A percentile compares a stretch with the other conserved stretches of the same genome.
Conservation (phyloP, 2,888 invertebrate species). For the Drosophila peninsularis region DNA sequence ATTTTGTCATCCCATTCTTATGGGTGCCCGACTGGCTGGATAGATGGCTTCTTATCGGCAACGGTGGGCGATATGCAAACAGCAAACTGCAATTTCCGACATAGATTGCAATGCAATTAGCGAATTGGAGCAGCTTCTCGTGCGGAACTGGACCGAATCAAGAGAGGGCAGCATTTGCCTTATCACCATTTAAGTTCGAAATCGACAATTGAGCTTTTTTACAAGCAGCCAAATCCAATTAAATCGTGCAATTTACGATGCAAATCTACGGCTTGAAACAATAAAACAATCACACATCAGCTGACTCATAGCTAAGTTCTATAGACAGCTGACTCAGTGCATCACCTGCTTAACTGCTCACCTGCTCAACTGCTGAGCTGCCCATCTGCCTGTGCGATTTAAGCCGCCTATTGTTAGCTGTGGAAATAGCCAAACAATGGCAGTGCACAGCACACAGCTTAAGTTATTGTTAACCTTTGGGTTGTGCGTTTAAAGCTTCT, state of each 20-base stretch:
- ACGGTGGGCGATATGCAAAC: background rate
- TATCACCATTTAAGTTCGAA: constrained; percentile 8
- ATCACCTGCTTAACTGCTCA: background rate
- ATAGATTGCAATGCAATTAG: constrained; percentile 46
- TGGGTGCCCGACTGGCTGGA: constrained; percentile 2
- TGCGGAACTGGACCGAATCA: constrained; percentile 58
- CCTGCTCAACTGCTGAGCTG: background rate
- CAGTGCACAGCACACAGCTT: background rate
- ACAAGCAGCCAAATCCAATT: constrained; percentile 20
- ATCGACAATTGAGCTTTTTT: constrained; percentile 5
- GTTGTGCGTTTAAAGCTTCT: background rate
- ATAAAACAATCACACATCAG: constrained; percentile 13
- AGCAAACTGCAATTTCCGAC: constrained; percentile 15
- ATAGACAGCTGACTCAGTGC: constrained; percentile 29
- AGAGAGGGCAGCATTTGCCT: background rate
- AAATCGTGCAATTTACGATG: constrained; percentile 5
- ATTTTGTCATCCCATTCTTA: constrained; percentile 15
- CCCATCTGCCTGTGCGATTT: constrained; percentile 8
- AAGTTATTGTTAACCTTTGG: constrained; percentile 9
- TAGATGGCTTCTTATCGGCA: constrained; percentile 42
- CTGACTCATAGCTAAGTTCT: constrained; percentile 36
- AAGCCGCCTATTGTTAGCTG: constrained; percentile 3
- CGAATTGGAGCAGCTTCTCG: constrained; percentile 42
- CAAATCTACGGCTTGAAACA: constrained; percentile 14
- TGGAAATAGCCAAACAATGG: constrained; percentile 3